Evolutionary conservation across 2,113 vertebrate species (phyloP).

Genomic region (Petrocephalus zakoni): DNA sequence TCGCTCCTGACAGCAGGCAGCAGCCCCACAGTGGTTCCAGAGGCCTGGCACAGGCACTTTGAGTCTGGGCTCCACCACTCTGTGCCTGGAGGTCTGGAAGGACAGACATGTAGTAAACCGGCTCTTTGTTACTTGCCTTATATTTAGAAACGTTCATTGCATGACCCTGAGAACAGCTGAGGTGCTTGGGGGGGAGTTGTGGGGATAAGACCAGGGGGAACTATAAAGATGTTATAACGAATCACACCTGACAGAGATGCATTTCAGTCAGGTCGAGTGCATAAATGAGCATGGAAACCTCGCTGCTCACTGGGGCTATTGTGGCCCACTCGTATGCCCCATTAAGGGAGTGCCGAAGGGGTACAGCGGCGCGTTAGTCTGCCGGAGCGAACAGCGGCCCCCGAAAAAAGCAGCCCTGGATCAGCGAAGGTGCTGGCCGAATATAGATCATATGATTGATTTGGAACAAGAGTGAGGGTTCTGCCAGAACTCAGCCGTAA

Average conservation of each 20-base stretch:
- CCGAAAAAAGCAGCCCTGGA: constrained; percentile 38
- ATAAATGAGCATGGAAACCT: neutral
- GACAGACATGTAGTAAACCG: neutral
- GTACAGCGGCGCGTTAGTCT: constrained; percentile 28
- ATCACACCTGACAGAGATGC: constrained; percentile 7
- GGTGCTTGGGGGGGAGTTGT: neutral
- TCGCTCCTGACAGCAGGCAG: constrained; percentile 51
- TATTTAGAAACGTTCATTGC: constrained; percentile 36
- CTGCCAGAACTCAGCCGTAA: constrained; percentile 27
- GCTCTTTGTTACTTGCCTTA: constrained; percentile 34
- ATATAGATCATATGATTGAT: constrained; percentile 46
- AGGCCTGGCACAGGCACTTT: constrained; percentile 36
- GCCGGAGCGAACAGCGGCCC: constrained; percentile 37
- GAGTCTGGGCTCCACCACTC: constrained; percentile 35
- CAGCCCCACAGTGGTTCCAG: constrained; percentile 28
- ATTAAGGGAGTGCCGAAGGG: neutral
- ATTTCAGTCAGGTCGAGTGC: neutral
- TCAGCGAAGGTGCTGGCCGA: constrained; percentile 39
- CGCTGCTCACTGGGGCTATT: neutral
- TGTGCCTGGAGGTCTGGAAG: neutral
- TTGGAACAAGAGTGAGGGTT: constrained; percentile 31
- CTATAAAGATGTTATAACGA: constrained; percentile 20
- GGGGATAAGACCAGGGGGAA: neutral
- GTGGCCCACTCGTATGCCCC: neutral
- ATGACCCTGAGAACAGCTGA: constrained; percentile 29